Conservation (phyloP, 2,113 vertebrate genomes). For the Rana temporaria region DNA sequence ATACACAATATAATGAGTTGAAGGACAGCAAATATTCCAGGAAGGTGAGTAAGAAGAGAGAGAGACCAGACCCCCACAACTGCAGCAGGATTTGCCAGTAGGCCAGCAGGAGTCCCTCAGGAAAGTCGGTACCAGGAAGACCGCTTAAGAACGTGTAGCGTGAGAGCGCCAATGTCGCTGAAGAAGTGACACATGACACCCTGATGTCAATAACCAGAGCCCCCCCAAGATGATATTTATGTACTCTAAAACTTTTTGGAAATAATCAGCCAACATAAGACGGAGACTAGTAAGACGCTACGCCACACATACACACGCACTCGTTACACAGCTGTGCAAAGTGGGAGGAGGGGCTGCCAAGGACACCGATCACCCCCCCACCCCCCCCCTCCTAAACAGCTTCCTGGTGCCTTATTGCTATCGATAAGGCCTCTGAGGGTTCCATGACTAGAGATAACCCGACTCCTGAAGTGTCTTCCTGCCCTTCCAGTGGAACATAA, state of each 20-base stretch:
- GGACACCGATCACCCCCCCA: slow-evolving; percentile 61
- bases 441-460: no score
- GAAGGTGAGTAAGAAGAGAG: neutral
- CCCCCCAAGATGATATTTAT: neutral
- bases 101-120: neutral
- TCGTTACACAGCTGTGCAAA: slow-evolving; percentile 13
- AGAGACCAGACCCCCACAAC: neutral
- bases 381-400: no score
- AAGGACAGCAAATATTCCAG: neutral
- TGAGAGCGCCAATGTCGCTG: neutral
- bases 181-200: no score
- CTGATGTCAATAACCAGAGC: neutral
- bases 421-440: no score
- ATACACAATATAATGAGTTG: no score
- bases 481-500: no score
- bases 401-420: no score
- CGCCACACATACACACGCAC: slow-evolving; percentile 19
- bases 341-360: neutral
- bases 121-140: no score
- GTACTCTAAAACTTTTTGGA: neutral
- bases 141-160: neutral
- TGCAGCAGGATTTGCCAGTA: neutral
- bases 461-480: no score
- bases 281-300: slow-evolving; percentile 24
- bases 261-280: neutral